Evolutionary conservation across 1,140 invertebrate species (phyloP), one percentile per base, ranked within the genome.

Genomic region (Brachionus rotundiformis): DNA sequence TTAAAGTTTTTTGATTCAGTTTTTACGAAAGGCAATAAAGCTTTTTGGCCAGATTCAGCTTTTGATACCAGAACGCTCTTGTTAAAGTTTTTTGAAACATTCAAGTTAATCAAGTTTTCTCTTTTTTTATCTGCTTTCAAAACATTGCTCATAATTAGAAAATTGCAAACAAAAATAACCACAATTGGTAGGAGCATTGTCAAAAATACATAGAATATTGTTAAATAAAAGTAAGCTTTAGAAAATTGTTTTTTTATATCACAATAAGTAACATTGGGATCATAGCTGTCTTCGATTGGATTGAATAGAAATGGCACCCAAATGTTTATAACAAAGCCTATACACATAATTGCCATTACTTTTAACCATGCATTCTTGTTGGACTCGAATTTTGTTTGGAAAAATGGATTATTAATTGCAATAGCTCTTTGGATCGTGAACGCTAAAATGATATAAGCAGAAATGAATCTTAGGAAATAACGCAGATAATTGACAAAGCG

Each of bases 241-340:
- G 76, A 79, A 63, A 27, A 79, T 13, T 79, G 29, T 54, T 63
- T 54, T 59, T 59, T 63, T 19, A 79, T 63, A 31, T 79, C 76
- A 79, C 76, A 79, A 63, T 79, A 79, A 33, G 31, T 39, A 13
- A 44, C 36, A 25, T 11, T 44, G 44, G 36, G 0, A 23, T 73
- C 36, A 3, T 41, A 8, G 8, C 5, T 6, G n/a, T 77, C 75
- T 19, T 27, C 10, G 5, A 79, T 31, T n/a, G 36, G n/a, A 19
- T 63, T 79, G 33, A 79, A 79, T 39, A 79, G 27, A 79, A 79
- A 79, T 13, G 76, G 76, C 29, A 79, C 76, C 76, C 76, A 79
- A 41, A 63, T 41, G 23, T 54, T 79, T 16, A 79, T 19, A 2
- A 79, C 8, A 11, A 36, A 13, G 2, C 76, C 76, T 8, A 41